Base-by-base conservation (phyloP, 2,797 vertebrate genomes). In the Liasis olivaceus region DNA sequence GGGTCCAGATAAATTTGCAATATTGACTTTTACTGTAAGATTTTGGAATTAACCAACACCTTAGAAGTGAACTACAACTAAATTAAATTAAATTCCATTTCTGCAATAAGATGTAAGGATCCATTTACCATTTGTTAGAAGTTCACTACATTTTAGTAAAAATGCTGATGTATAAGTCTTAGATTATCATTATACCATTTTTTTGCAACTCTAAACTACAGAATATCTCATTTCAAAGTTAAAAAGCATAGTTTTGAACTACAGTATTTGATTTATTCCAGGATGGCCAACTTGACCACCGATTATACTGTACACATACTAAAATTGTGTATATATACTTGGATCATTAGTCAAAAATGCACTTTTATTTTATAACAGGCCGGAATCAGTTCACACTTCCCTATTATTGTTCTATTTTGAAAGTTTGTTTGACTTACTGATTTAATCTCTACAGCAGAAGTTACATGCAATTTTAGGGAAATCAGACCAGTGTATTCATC, bases 281-380 rank as follows among this genome's bases (percentile, higher is more conserved):
- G 3, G 11, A 51, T 47, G 64, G 47, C 51, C 26, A 88, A 51
- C 58, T 6, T 14, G 58, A 54, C 7, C 47, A 85, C 26, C 56
- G 31, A 88, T 95, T 81, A 69, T 64, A 3, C 3, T 31, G 59
- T 94, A 56, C 91, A 93, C 11, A 12, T 91, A 93, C 28, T 91
- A 93, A 91, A 0, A 90, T 6, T 0, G 0, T 81, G 17, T 77
- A 22, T 42, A 42, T 42, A 42, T 17, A 42, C 2, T 42, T 42
- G 17, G 7, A 77, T 15, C 22, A 77, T 77, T 22, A 42, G 31
- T 77, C 69, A 77, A 77, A 77, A 77, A 77, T 36, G 36, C 5
- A 90, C 28, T 62, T 62, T 86, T 24, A 5, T 0, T 2, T 88
- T 94, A 89, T 54, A 42, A 31, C 88, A 42, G 24, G n/a, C 15